phyloP scores from a whole-genome alignment of 2,888 invertebrate species.

The Meta bourneti region DNA sequence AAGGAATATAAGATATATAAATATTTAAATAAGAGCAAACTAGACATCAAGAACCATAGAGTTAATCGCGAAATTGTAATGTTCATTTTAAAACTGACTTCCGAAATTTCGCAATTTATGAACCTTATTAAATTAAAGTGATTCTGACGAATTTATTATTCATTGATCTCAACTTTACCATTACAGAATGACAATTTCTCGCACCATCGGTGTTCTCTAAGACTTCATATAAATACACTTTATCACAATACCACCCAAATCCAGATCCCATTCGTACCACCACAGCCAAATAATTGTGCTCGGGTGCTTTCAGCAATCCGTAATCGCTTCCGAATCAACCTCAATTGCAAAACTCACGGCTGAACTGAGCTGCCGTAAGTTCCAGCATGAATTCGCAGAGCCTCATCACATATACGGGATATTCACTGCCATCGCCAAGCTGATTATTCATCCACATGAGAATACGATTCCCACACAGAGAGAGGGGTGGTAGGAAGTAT shows the following conservation, averaged over 20 bases:
- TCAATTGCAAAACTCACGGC: background rate
- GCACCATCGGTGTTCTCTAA: background rate
- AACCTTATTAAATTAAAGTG: no score
- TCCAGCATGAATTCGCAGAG: background rate
- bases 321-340: background rate
- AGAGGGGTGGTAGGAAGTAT: conserved; percentile 7
- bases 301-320: background rate
- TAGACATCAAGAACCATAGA: no score
- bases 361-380: background rate
- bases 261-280: background rate
- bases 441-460: background rate
- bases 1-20: no score
- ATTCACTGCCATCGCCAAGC: background rate
- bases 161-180: background rate
- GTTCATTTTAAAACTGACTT: no score
- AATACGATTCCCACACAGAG: background rate
- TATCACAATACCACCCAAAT: background rate
- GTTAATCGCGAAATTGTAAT: no score
- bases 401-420: no score
- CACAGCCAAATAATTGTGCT: background rate
- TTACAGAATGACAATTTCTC: background rate
- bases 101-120: no score
- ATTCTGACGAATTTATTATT: no score
- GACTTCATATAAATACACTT: background rate
- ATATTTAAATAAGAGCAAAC: no score